Conservation (phyloP, 2,888 invertebrate species). For the Erynnis tages region DNA sequence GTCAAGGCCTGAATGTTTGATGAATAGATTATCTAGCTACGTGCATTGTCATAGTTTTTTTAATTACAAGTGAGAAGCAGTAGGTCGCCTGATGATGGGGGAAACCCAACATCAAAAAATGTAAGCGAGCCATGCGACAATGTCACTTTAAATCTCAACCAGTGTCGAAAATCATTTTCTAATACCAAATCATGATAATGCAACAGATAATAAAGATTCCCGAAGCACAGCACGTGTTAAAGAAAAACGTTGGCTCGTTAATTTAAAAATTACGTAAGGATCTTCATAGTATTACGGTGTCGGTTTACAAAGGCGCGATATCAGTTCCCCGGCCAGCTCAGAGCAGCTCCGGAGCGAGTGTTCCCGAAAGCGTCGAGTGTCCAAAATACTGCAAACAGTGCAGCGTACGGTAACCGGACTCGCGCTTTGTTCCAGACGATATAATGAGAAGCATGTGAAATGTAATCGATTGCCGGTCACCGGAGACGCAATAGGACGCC, state of each 20-base stretch:
- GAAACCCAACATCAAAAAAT: too few species aligned
- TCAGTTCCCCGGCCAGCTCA: constrained; percentile 4
- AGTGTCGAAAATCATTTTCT: too few species aligned
- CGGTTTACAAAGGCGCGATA: constrained; percentile 13
- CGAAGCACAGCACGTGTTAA: constrained; percentile 6
- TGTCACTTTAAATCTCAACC: too few species aligned
- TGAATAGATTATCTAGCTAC: too few species aligned
- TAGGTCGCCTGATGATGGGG: too few species aligned
- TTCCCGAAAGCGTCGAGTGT: constrained; percentile 28
- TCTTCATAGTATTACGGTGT: neutral
- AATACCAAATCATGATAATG: too few species aligned
- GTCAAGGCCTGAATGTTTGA: too few species aligned
- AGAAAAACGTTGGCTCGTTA: neutral
- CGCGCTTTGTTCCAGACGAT: constrained; percentile 75
- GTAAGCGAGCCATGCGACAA: too few species aligned
- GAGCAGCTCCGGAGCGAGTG: constrained; percentile 24
- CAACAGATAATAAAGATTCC: neutral
- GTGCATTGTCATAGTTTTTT: too few species aligned
- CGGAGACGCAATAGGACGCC: constrained; percentile 65
- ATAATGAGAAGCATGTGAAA: constrained; percentile 78
- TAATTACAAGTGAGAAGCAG: too few species aligned
- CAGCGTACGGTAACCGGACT: constrained; percentile 63
- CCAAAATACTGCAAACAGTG: constrained; percentile 14
- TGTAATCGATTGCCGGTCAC: constrained; percentile 70
- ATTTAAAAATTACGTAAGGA: constrained; percentile 12